These are phyloP conservation scores for Apamea sordens DNA, from an alignment of 2,888 invertebrate genomes.

Conservation along the genomic window DNA sequence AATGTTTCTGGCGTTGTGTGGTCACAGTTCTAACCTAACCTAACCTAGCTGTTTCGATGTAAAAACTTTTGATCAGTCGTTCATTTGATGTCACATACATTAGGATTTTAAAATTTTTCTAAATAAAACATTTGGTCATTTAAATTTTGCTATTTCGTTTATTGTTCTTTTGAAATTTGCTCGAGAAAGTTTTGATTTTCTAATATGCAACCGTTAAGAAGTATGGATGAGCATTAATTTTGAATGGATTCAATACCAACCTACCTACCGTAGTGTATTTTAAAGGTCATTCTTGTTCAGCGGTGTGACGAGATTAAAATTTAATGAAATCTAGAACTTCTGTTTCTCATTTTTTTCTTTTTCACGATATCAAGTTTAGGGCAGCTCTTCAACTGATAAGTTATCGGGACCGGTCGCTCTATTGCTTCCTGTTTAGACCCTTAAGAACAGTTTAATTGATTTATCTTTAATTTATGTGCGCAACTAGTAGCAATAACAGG, in stretches of 20 bases:
- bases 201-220: no score
- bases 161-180: no score
- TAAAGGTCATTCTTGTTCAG: not conserved
- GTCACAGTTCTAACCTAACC: no score
- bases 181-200: no score
- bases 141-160: no score
- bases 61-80: no score
- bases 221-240: not conserved
- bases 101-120: no score
- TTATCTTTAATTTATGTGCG: constrained; percentile 7
- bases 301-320: no score
- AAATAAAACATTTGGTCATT: no score
- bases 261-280: not conserved
- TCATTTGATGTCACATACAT: no score
- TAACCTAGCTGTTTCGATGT: no score
- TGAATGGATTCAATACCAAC: not conserved
- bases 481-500: constrained; percentile 10
- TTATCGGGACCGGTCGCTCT: constrained; percentile 40
- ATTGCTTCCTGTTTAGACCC: constrained; percentile 44
- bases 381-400: constrained; percentile 1
- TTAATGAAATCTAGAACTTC: not conserved
- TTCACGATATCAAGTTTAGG: constrained; percentile 1
- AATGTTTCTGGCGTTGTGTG: no score
- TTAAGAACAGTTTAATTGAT: constrained; percentile 6
- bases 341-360: not conserved